phyloP scores from a whole-genome alignment of 2,797 vertebrate species.

The Synaphobranchus kaupii region DNA sequence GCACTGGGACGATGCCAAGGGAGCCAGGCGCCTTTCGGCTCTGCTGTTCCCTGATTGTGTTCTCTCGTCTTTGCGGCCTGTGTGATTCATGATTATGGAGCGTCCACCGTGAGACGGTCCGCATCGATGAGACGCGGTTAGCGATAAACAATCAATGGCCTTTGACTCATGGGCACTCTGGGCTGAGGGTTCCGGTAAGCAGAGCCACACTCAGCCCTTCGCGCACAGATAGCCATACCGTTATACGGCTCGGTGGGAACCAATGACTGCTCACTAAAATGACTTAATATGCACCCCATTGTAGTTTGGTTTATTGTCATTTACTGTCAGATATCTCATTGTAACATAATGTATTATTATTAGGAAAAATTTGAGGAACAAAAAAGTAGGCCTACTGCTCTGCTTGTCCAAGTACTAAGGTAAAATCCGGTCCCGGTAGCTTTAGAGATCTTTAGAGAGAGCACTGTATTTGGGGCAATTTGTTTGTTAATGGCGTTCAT shows the following conservation, averaged over 20 bases:
- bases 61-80: neutral
- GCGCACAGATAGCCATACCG: neutral
- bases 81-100: neutral
- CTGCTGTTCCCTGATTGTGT: neutral
- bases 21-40: neutral
- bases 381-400: too few relatives aligned
- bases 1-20: neutral
- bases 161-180: neutral
- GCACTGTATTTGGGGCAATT: too few relatives aligned
- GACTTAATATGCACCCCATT: neutral
- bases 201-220: neutral
- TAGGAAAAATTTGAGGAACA: too few relatives aligned
- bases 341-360: too few relatives aligned
- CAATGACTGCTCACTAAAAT: neutral
- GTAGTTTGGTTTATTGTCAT: neutral
- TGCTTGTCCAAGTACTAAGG: too few relatives aligned
- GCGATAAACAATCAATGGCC: neutral
- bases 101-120: neutral
- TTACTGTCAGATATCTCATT: neutral
- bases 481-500: too few relatives aligned
- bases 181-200: neutral
- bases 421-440: too few relatives aligned
- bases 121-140: neutral
- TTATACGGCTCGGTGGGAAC: neutral
- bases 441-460: too few relatives aligned